phyloP scores from a whole-genome alignment of 2,797 vertebrate genomes.

The Mus minutoides region DNA sequence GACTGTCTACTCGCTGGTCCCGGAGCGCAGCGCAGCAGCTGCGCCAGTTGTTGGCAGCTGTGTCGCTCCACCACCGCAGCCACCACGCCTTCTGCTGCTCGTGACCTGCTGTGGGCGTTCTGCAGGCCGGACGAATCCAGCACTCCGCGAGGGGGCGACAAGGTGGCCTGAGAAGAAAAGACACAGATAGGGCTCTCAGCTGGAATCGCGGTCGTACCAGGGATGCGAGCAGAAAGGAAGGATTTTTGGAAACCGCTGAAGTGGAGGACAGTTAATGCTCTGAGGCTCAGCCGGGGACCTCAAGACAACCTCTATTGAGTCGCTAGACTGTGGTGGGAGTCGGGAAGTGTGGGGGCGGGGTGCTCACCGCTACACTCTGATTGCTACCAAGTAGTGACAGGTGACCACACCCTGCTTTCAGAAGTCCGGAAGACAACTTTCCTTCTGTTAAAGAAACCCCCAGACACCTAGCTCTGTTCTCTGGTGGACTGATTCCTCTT shows the following conservation, averaged over 20 bases:
- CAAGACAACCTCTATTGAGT: conserved; percentile 36
- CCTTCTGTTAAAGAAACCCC: not conserved
- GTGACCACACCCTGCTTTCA: not conserved
- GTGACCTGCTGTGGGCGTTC: conserved; percentile 45
- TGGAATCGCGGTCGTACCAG: not conserved
- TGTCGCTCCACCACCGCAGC: conserved; percentile 68
- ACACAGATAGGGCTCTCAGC: not conserved
- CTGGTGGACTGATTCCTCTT: not conserved
- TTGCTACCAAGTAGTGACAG: not conserved
- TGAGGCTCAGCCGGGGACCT: not conserved
- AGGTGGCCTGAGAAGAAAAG: not conserved
- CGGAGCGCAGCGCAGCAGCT: conserved; percentile 22
- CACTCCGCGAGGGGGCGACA: conserved; percentile 32
- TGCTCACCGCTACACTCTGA: not conserved
- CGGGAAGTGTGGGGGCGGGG: not conserved
- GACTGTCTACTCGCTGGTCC: conserved; percentile 69
- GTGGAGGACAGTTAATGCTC: not conserved
- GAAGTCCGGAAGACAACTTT: conserved; percentile 66
- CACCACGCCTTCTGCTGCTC: conserved; percentile 10
- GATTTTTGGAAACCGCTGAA: not conserved
- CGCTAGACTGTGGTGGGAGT: not conserved
- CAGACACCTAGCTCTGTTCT: not conserved
- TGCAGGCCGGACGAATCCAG: not conserved
- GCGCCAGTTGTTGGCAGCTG: conserved; percentile 69
- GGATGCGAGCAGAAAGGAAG: not conserved